phyloP scores from a whole-genome alignment of 2,797 vertebrate species.

The Pseudocheirus occidentalis region DNA sequence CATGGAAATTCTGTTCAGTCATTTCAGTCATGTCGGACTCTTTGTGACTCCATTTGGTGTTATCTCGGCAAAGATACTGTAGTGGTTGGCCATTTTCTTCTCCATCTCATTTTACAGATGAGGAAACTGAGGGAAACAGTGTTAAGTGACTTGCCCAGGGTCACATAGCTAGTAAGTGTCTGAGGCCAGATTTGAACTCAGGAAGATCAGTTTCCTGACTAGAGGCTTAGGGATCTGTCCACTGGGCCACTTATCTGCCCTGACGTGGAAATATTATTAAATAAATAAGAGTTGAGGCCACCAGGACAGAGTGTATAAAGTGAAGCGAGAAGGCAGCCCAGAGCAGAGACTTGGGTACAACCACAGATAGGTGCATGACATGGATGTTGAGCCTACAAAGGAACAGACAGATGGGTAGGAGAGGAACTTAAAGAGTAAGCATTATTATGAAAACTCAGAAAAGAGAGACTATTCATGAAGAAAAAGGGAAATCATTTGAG shows the following conservation, averaged over 20 bases:
- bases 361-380: neutral
- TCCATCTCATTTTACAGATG: neutral
- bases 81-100: neutral
- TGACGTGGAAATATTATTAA: neutral
- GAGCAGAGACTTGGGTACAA: neutral
- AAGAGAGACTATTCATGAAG: neutral
- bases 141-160: neutral
- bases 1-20: neutral
- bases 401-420: neutral
- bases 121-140: neutral
- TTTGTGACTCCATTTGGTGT: neutral
- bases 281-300: neutral
- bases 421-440: neutral
- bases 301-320: neutral
- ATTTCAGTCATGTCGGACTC: neutral
- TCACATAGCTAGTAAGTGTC: neutral
- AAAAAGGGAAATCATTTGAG: neutral
- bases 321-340: neutral
- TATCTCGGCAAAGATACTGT: neutral
- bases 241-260: neutral
- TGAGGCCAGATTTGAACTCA: neutral
- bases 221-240: neutral
- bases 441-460: neutral
- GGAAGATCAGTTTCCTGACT: neutral
- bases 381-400: neutral